Percentiles rank a stretch among this genome's conserved stretches.
These are phyloP conservation scores for Zosterops hypoxanthus DNA, from an alignment of 2,113 vertebrate species.

Conservation along the genomic window DNA sequence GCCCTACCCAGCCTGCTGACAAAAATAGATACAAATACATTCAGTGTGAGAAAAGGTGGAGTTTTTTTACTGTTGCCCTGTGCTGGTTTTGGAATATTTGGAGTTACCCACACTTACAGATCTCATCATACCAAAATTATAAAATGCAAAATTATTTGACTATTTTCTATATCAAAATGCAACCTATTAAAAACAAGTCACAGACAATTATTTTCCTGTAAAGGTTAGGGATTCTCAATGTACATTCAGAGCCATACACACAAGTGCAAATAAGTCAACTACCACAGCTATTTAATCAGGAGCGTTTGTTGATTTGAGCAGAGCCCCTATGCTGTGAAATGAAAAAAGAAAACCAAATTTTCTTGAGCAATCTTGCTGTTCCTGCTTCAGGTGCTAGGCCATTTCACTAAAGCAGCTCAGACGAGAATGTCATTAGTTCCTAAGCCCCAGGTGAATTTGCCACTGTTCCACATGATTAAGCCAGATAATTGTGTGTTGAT, in stretches of 20 bases:
- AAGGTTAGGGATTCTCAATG: conserved; percentile 72
- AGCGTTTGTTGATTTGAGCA: conserved; percentile 86
- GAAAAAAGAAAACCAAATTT: conserved; percentile 98
- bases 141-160: conserved; percentile 71
- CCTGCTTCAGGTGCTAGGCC: conserved; percentile 99
- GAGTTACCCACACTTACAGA: conserved; percentile 15
- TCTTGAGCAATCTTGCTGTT: conserved; percentile 99
- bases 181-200: conserved; percentile 58
- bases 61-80: neutral
- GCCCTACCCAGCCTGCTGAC: neutral
- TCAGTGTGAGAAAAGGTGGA: neutral
- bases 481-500: conserved; percentile 99
- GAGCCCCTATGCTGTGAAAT: conserved; percentile 88
- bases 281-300: conserved; percentile 86
- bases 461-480: conserved; percentile 99
- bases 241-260: conserved; percentile 77
- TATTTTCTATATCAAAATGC: conserved; percentile 63
- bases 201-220: conserved; percentile 71
- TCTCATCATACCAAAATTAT: conserved; percentile 74
- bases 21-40: conserved; percentile 63
- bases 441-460: conserved; percentile 99
- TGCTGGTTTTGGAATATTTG: neutral
- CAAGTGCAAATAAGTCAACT: conserved; percentile 78
- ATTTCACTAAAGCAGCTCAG: conserved; percentile 99
- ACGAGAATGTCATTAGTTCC: conserved; percentile 99